phyloP scores from a whole-genome alignment of 2,797 vertebrate genomes.

The Gallinago stenura region DNA sequence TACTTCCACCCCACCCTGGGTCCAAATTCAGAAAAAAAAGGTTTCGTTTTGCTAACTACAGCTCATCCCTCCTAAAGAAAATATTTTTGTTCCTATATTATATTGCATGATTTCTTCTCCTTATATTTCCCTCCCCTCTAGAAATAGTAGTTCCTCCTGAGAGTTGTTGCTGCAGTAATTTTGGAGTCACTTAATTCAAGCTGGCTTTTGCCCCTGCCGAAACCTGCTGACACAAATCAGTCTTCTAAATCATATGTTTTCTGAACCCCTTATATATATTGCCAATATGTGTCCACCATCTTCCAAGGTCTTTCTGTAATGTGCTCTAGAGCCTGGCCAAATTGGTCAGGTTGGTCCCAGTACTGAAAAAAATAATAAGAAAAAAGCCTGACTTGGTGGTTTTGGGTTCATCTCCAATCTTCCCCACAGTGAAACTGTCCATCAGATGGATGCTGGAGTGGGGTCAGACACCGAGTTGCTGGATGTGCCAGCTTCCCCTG shows the following conservation, averaged over 20 bases:
- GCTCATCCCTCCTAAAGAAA: neutral
- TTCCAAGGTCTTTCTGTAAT: neutral
- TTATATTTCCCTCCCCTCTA: neutral
- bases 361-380: neutral
- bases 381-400: neutral
- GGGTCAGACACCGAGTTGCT: neutral
- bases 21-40: neutral
- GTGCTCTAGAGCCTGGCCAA: neutral
- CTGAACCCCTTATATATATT: neutral
- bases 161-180: neutral
- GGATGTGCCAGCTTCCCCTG: neutral
- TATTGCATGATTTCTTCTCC: neutral
- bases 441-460: neutral
- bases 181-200: neutral
- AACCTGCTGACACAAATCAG: neutral
- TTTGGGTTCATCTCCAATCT: accelerated
- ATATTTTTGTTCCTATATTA: neutral
- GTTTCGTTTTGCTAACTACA: neutral
- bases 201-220: neutral
- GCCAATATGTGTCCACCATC: neutral
- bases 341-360: neutral
- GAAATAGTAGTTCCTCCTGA: neutral
- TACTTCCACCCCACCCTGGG: accelerated
- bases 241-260: neutral
- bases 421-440: neutral